These are phyloP conservation scores for Acleris sparsana DNA, from an alignment of 2,888 invertebrate genomes.

Conservation along the genomic window DNA sequence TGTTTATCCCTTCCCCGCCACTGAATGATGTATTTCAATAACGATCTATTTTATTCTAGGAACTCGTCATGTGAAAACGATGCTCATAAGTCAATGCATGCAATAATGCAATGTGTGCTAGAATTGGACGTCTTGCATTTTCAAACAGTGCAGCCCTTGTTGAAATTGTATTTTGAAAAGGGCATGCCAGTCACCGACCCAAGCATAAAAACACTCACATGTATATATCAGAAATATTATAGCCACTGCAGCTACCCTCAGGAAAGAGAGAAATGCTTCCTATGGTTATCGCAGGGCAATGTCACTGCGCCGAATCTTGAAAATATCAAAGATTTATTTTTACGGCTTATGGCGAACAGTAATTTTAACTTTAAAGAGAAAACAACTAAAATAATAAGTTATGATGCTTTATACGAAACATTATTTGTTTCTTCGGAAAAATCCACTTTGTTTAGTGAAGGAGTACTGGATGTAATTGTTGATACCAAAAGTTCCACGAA, in stretches of 20 bases:
- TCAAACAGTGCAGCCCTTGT: conserved; percentile 58
- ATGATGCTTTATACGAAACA: conserved; percentile 50
- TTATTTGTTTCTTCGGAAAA: conserved; percentile 62
- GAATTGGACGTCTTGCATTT: conserved; percentile 55
- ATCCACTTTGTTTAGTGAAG: conserved; percentile 67
- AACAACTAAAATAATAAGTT: conserved; percentile 28
- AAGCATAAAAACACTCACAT: conserved; percentile 62
- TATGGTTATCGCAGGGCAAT: conserved; percentile 61
- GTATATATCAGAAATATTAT: conserved; percentile 62
- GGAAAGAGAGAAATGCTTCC: conserved; percentile 55
- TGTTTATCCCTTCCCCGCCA: neutral
- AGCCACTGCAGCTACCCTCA: conserved; percentile 61
- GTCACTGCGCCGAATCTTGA: conserved; percentile 45
- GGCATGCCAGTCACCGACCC: conserved; percentile 66
- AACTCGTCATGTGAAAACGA: conserved; percentile 55
- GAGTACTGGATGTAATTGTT: conserved; percentile 54
- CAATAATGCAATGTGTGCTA: conserved; percentile 61
- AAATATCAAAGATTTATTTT: conserved; percentile 53
- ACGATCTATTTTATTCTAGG: conserved; percentile 51
- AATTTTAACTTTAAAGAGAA: conserved; percentile 49
- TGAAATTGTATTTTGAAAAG: conserved; percentile 69
- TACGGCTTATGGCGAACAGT: conserved; percentile 62
- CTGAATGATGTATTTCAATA: neutral
- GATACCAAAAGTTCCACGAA: conserved; percentile 25
- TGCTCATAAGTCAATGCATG: conserved; percentile 61